Conservation (phyloP, 2,888 invertebrate genomes). For the Rotaria macrura region DNA sequence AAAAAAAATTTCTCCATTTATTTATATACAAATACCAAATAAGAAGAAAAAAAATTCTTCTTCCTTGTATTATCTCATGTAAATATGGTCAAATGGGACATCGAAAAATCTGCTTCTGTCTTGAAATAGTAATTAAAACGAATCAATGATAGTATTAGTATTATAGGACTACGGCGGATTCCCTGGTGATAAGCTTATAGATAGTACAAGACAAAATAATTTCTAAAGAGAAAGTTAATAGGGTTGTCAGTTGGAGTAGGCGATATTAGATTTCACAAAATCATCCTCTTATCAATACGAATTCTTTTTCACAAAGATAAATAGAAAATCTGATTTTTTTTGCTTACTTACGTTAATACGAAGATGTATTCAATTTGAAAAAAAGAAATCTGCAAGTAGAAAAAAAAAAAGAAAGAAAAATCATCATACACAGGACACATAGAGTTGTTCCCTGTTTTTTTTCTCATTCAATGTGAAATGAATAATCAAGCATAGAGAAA, state of each 20-base stretch:
- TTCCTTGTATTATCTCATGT: slow-evolving; percentile 16
- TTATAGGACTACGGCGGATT: not conserved
- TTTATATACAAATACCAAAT: not conserved
- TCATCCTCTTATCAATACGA: slow-evolving; percentile 3
- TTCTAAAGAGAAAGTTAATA: slow-evolving; percentile 15
- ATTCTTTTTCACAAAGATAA: not conserved
- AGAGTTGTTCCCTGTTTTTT: not conserved
- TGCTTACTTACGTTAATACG: not conserved
- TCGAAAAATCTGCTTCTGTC: not conserved
- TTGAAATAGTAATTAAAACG: not conserved
- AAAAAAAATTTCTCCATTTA: not conserved
- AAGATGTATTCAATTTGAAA: not conserved
- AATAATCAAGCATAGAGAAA: slow-evolving; percentile 3
- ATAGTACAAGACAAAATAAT: not conserved
- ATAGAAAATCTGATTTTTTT: not conserved
- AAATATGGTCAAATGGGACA: slow-evolving; percentile 12
- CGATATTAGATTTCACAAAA: not conserved
- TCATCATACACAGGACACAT: not conserved
- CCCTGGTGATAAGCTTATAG: not conserved
- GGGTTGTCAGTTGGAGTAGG: not conserved
- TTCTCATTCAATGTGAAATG: not conserved
- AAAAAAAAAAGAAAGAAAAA: not conserved
- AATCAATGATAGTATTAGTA: not conserved
- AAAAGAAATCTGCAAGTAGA: not conserved
- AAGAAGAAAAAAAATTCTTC: not conserved